phyloP scores from a whole-genome alignment of 2,888 invertebrate genomes.

The Cyclophora punctaria region DNA sequence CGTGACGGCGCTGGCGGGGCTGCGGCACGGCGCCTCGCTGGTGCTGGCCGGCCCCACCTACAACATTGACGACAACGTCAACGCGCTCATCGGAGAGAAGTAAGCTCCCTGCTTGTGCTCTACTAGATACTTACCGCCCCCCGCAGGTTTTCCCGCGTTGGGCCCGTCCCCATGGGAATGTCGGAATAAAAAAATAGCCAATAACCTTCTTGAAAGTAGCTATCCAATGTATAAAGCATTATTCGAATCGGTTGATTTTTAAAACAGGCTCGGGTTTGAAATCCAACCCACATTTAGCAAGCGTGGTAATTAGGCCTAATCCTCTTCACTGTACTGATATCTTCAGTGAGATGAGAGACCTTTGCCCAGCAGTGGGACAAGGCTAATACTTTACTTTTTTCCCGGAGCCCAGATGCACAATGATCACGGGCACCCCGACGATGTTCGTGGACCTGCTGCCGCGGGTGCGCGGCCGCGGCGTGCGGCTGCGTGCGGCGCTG shows the following conservation, averaged over 20 bases:
- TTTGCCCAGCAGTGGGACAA: no score
- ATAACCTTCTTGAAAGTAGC: not conserved
- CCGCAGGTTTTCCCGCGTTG: no score
- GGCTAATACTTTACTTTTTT: constrained; percentile 3
- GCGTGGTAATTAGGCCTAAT: no score
- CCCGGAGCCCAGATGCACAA: constrained; percentile 75
- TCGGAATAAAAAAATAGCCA: not conserved
- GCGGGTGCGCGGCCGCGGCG: constrained; percentile 51
- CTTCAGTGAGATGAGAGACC: no score
- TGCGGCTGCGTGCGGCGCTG: constrained; percentile 68
- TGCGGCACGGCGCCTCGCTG: constrained; percentile 77
- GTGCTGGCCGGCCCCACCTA: constrained; percentile 78
- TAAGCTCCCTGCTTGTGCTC: constrained; percentile 29
- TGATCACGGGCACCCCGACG: constrained; percentile 88
- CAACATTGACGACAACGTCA: constrained; percentile 74
- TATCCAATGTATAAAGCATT: no score
- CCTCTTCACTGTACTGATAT: no score
- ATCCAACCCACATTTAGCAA: no score
- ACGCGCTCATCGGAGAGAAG: constrained; percentile 82
- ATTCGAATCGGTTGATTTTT: no score
- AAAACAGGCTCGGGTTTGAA: no score
- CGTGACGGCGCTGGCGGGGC: constrained; percentile 73
- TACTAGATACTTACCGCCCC: no score
- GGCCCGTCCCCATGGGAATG: no score
- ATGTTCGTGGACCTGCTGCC: constrained; percentile 87